These are phyloP conservation scores for Machaerirhynchus nigripectus DNA, from an alignment of 2,113 vertebrate genomes.

Conservation along the genomic window DNA sequence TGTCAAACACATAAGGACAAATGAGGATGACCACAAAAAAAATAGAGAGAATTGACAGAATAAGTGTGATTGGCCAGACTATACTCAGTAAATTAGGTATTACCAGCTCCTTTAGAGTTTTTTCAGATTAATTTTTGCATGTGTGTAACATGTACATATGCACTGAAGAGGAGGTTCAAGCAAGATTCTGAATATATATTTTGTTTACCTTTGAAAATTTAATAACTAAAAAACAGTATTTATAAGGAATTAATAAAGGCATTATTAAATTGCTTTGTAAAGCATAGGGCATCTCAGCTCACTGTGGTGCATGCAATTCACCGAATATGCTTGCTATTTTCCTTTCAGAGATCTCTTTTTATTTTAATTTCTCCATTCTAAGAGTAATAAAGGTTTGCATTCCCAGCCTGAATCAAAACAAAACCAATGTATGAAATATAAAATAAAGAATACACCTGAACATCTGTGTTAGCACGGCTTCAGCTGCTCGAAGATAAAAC, in stretches of 20 bases:
- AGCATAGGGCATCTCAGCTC: neutral
- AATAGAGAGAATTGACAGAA: neutral
- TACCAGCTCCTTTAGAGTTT: neutral
- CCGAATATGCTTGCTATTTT: neutral
- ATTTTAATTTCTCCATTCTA: neutral
- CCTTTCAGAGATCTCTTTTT: neutral
- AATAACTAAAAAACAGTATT: neutral
- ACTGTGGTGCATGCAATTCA: neutral
- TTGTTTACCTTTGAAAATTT: neutral
- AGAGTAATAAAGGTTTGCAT: neutral
- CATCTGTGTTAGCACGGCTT: neutral
- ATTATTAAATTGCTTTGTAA: neutral
- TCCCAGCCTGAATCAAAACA: neutral
- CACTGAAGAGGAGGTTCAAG: neutral
- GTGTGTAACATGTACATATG: neutral
- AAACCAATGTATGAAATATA: neutral
- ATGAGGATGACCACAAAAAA: neutral
- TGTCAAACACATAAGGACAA: neutral
- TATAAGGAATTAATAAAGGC: neutral
- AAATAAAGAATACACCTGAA: neutral
- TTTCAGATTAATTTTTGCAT: neutral
- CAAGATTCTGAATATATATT: neutral
- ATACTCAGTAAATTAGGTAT: neutral
- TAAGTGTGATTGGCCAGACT: neutral
- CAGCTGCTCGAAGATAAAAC: accelerated